Evolutionary conservation across 2,797 vertebrate species (phyloP).

Genomic region (Myotis findleyi): DNA sequence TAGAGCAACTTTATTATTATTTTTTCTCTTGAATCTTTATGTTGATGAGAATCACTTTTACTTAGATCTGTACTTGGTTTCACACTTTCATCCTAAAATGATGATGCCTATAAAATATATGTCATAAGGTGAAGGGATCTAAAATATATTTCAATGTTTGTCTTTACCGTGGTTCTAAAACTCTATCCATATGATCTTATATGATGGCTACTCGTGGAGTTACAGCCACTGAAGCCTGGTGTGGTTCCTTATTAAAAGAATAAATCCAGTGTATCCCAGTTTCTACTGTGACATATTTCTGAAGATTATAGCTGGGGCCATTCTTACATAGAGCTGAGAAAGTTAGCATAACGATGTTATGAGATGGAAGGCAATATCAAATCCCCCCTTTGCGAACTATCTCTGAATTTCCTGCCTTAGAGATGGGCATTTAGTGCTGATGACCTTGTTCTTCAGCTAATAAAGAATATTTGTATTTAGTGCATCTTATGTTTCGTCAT

Average conservation of each 20-base stretch:
- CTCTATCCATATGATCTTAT: not conserved
- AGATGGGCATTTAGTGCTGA: not conserved
- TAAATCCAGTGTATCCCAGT: not conserved
- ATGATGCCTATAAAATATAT: not conserved
- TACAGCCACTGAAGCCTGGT: not conserved
- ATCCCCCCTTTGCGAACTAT: not conserved
- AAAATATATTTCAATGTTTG: not conserved
- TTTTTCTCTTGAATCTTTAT: not conserved
- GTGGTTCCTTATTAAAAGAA: not conserved
- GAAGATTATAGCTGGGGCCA: not conserved
- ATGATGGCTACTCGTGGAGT: not conserved
- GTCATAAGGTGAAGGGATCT: not conserved
- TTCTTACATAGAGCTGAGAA: not conserved
- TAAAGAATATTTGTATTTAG: not conserved
- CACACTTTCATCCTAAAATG: not conserved
- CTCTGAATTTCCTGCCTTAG: not conserved
- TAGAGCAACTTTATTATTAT: slow-evolving; percentile 57
- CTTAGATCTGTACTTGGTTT: not conserved
- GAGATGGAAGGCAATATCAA: not conserved
- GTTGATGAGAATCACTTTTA: not conserved
- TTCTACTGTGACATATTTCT: not conserved
- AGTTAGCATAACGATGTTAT: not conserved
- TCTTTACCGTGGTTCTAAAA: not conserved
- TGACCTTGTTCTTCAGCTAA: not conserved
- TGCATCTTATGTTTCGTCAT: not conserved